Evolutionary conservation across 2,888 invertebrate genomes (phyloP).

Genomic region (Ectemnius continuus): DNA sequence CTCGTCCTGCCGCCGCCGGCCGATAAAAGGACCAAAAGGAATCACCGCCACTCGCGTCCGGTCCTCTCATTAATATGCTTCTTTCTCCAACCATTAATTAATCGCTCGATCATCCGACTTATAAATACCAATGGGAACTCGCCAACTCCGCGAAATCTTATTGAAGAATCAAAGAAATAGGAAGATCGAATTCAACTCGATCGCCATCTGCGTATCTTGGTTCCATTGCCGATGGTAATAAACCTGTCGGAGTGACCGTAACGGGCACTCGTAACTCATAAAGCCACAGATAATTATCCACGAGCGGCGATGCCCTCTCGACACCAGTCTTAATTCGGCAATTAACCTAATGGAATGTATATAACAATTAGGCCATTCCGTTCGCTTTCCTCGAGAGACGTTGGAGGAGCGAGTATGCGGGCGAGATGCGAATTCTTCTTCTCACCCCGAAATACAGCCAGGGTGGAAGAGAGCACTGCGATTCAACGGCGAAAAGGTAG

Average conservation of each 20-base stretch:
- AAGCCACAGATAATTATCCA: slow-evolving; percentile 64
- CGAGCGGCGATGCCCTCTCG: slow-evolving; percentile 49
- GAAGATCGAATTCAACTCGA: too few species aligned
- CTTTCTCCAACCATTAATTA: neutral
- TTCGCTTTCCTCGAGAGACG: slow-evolving; percentile 61
- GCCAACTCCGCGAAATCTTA: too few species aligned
- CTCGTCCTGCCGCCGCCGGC: slow-evolving; percentile 32
- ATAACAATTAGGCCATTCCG: slow-evolving; percentile 76
- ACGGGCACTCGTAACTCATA: slow-evolving; percentile 52
- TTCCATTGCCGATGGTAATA: too few species aligned
- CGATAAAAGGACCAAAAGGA: slow-evolving; percentile 52
- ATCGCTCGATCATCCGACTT: neutral
- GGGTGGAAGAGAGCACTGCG: too few species aligned
- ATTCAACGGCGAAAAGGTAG: too few species aligned
- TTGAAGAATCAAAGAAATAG: too few species aligned
- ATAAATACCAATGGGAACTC: neutral
- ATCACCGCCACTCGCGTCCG: slow-evolving; percentile 29
- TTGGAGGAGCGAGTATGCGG: neutral
- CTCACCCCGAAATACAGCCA: too few species aligned
- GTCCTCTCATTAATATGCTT: slow-evolving; percentile 6
- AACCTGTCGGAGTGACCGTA: too few species aligned
- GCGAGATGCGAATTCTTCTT: too few species aligned
- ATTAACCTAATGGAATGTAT: slow-evolving; percentile 78
- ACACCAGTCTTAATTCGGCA: slow-evolving; percentile 77
- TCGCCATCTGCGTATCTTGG: too few species aligned